Evolutionary conservation across 2,888 invertebrate species (phyloP), one percentile per base, ranked within the genome.

Genomic region (Cantharis lateralis): DNA sequence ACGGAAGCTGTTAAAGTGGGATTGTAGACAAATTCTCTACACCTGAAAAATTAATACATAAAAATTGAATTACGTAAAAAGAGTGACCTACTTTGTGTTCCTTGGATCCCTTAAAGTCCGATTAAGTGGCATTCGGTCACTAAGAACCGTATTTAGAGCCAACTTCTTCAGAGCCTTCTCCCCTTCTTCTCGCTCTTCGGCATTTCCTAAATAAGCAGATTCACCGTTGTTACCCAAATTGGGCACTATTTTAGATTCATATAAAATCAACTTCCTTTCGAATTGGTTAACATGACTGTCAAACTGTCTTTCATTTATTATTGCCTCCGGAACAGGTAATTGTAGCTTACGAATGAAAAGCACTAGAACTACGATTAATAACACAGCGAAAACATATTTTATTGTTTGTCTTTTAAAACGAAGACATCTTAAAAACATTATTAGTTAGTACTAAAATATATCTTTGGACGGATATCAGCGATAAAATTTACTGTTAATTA

Each of bases 141-240:
- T 97, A 9, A 97, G 90, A 82, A 96, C 92, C 76, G 96, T 93
- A 87, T 98, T 98, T 80, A 98, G 92, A 1, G 97, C 97, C 81
- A 95, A 94, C 85, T 93, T 94, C 83, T 95, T 93, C 86, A 95
- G 92, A 0, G 95, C 91, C 81, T 91, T 91, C 77, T 95, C 94
- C 1, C 94, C 95, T 20, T 90, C 82, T 62, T 88, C 87, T 83
- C 92, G 92, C 70, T 95, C 95, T 68, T 95, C 95, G 26, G 90
- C 89, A 0, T 93, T 94, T 11, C 89, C 88, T 11, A 96, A 89
- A 80, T 89, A 89, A 0, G 94, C 94, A 0, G 94, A 91, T 13
- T 90, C 90, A 0, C 94, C 96, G 71, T 91, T 89, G 81, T 95
- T 93, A 0, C 96, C 96, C 66, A 96, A 88, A 2, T 93, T 93